Evolutionary conservation across 1,140 invertebrate species (phyloP), one percentile per base, ranked within the genome.

Genomic region (Hyphantria cunea): DNA sequence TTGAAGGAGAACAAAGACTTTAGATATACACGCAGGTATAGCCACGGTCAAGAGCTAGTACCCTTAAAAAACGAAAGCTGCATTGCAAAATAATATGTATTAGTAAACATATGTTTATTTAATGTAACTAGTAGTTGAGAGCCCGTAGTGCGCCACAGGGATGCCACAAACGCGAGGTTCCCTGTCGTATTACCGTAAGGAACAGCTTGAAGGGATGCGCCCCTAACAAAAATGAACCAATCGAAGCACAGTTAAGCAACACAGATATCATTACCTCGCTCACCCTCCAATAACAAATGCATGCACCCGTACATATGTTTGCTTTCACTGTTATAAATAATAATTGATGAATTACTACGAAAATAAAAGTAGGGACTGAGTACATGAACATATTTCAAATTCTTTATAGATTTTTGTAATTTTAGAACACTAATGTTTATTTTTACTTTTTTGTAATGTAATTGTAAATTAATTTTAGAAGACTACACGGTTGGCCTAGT

Each of bases 261-360:
- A 74, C 80, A 74, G 74, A 76, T 73, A 78, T 58, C 55, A 53
- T 77, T 72, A 80, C 74, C 52, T 58, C 37, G 34, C 53, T 59
- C 78, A 77, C 84, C 80, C 80, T 80, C 49, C 31, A 50, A 32
- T 68, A 52, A 68, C 58, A 39, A 68, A 70, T 25, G 17, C 17
- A 68, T 65, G 55, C 47, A 68, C 66, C 33, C 55, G 78, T 81
- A 86, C 87, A 88, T 87, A 90, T 88, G 85, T 78, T 86, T 66
- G 69, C 73, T 78, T 83, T 86, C 82, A 80, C 79, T 81, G 70
- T 69, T 84, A 74, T 82, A 84, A 90, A 88, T 86, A 87, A 84
- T 87, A 83, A 89, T 84, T 80, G 76, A 77, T 60, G 69, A 80
- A 72, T 77, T 58, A 64, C 48, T 64, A 60, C 53, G 64, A 66